Conservation (phyloP, 64 coral and sea anemone genomes). For the Cladopsammia gracilis region DNA sequence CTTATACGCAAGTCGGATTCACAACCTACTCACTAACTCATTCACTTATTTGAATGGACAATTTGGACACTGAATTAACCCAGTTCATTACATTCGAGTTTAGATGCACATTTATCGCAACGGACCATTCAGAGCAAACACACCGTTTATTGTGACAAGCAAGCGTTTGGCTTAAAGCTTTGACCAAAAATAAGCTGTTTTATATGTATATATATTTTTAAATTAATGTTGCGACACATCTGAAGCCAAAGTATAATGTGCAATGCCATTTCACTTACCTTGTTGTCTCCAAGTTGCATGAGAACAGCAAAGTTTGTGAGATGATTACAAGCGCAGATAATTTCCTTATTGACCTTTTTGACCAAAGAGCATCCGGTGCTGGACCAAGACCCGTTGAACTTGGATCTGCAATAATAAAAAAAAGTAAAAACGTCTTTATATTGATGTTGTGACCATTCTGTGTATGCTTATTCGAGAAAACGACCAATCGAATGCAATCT, state of each 20-base stretch:
- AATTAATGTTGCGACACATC: no score
- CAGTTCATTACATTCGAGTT: neutral
- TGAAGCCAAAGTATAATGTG: neutral
- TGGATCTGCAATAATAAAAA: neutral
- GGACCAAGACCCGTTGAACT: neutral
- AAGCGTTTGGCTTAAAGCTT: no score
- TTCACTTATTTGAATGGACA: no score
- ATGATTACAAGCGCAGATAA: neutral
- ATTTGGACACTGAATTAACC: neutral
- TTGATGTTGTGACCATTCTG: no score
- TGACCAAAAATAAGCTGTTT: no score
- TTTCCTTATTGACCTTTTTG: neutral
- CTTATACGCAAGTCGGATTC: no score
- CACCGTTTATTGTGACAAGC: neutral
- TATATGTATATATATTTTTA: neutral
- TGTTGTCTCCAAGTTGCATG: neutral
- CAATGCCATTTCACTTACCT: neutral
- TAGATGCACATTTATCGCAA: no score
- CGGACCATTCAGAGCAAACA: neutral
- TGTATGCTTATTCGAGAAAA: no score
- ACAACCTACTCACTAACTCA: no score
- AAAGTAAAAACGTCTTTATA: no score
- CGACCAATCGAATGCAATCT: no score
- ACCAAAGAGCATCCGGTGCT: neutral
- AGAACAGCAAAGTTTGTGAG: conserved; percentile 33